These are phyloP conservation scores for Patella caerulea DNA, from an alignment of 2,888 invertebrate species.

Conservation along the genomic window DNA sequence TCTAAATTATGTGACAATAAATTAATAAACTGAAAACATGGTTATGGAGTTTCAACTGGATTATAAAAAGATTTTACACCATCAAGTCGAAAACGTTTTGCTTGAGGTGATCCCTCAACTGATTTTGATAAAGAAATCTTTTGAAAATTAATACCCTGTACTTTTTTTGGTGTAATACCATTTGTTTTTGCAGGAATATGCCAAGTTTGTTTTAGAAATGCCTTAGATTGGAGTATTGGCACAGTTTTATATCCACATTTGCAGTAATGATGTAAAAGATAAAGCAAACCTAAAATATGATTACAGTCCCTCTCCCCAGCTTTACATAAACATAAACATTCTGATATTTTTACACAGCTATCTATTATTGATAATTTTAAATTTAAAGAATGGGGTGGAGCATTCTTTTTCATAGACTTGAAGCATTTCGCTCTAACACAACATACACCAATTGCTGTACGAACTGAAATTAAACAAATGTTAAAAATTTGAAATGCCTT, in stretches of 20 bases:
- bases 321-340: not conserved
- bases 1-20: not conserved
- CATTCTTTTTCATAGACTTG: conserved; percentile 2
- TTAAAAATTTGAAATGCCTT: not conserved
- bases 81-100: not conserved
- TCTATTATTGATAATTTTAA: not conserved
- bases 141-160: not conserved
- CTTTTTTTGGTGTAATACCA: not conserved
- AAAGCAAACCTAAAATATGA: not conserved
- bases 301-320: not conserved
- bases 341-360: not conserved
- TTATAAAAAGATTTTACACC: not conserved
- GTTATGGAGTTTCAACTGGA: not conserved
- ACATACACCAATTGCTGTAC: not conserved
- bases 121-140: not conserved
- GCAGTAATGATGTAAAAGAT: not conserved
- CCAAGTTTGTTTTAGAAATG: not conserved
- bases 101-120: not conserved
- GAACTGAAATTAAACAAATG: not conserved
- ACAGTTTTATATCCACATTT: not conserved
- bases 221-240: not conserved
- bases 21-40: not conserved
- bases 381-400: not conserved
- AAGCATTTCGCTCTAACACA: not conserved
- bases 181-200: not conserved